phyloP scores from a whole-genome alignment of 2,797 vertebrate species.

The Bovichtus variegatus region DNA sequence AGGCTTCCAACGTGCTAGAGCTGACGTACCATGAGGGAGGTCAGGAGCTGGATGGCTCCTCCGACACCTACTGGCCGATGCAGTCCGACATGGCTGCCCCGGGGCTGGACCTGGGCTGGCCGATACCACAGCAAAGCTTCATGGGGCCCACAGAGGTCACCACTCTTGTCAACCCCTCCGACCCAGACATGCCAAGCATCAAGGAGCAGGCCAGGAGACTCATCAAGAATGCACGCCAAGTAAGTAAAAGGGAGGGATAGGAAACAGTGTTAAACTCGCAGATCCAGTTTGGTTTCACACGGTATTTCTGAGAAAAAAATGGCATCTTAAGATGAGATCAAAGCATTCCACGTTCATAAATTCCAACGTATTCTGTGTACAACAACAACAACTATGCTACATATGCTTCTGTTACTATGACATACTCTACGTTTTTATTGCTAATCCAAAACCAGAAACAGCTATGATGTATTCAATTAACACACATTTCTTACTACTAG shows the following conservation, averaged over 20 bases:
- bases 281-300: constrained; percentile 17
- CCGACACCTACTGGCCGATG: constrained; percentile 98
- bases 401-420: neutral
- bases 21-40: constrained; percentile 74
- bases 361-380: neutral
- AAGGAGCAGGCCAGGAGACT: constrained; percentile 96
- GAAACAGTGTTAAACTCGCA: constrained; percentile 12
- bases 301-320: neutral
- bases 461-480: neutral
- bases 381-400: neutral
- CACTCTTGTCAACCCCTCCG: constrained; percentile 93
- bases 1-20: constrained; percentile 77
- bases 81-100: constrained; percentile 95
- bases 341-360: neutral
- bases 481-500: neutral
- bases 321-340: neutral
- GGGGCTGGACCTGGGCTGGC: constrained; percentile 97
- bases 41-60: constrained; percentile 88
- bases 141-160: constrained; percentile 96
- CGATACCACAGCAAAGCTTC: constrained; percentile 90
- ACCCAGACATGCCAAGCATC: constrained; percentile 94
- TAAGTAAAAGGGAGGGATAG: constrained; percentile 67
- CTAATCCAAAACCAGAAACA: neutral
- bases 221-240: constrained; percentile 95
- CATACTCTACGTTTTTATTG: neutral